Base-by-base conservation (phyloP, 2,113 vertebrate genomes). In the Drymodes brunneopygia region DNA sequence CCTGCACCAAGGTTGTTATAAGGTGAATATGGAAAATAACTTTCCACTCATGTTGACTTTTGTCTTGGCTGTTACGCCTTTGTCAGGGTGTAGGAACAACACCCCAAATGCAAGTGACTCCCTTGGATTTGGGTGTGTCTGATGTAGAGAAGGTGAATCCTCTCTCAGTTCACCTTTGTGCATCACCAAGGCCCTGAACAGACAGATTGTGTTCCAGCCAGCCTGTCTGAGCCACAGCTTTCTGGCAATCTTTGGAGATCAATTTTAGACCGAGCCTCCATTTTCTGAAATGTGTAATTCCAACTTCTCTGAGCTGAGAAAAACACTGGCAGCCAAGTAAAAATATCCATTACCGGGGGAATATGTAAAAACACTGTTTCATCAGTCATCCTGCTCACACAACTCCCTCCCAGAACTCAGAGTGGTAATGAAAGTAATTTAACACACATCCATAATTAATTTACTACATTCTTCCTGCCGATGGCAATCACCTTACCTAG, bases 361-460 rank as follows among this genome's bases (percentile, higher is more conserved):
- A 98, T 95, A 92, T 88, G 96, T 83, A 62, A 89, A 98, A 97
- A 94, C 90, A 86, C 82, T 80, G 67, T 98, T 97, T 97, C 97
- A 98, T 98, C 97, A 97, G 94, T 97, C 98, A 99, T 98, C 97
- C 95, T 61, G 92, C 95, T 98, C 98, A 97, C 92, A 89, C 73
- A 91, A 94, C 97, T 97, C 96, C 92, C 95, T 97, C 97, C 97
- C 96, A 97, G 96, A 97, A 98, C 96, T 88, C 96, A 96, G 95
- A 95, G 96, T 98, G 97, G 98, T 99, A 99, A 99, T 98, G 98
- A 98, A 99, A 99, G 98, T 98, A 98, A 99, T 99, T 99, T 99
- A 99, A 99, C 98, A 98, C 98, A 98, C 98, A 99, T 99, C 98
- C 98, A 99, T 99, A 99, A 99, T 99, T 99, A 99, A 99, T 99